Conservation (phyloP, 2,888 invertebrate species). For the Drosophila antonietae region DNA sequence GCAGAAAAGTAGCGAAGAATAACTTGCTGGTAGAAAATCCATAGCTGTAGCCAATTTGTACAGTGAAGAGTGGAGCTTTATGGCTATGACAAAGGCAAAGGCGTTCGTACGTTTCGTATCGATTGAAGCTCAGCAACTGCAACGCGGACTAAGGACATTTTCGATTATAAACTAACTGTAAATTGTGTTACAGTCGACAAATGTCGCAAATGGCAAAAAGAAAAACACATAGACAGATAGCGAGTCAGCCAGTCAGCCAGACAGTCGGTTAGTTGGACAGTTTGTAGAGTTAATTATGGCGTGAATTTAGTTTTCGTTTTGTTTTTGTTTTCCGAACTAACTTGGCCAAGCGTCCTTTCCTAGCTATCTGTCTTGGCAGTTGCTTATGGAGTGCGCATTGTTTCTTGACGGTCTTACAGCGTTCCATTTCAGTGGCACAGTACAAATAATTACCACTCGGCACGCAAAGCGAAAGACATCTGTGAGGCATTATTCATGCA, state of each 20-base stretch:
- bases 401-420: slow-evolving; percentile 36
- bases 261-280: slow-evolving; percentile 52
- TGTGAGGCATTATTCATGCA: slow-evolving; percentile 45
- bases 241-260: slow-evolving; percentile 28
- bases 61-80: slow-evolving; percentile 45
- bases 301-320: slow-evolving; percentile 44
- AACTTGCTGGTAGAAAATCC: slow-evolving; percentile 40
- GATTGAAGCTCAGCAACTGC: slow-evolving; percentile 57
- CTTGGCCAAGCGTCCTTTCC: slow-evolving; percentile 34
- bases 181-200: slow-evolving; percentile 65
- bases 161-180: slow-evolving; percentile 50
- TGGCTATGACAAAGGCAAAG: slow-evolving; percentile 67
- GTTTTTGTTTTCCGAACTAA: slow-evolving; percentile 29
- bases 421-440: slow-evolving; percentile 43
- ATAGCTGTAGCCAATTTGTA: slow-evolving; percentile 35
- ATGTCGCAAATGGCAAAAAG: slow-evolving; percentile 29
- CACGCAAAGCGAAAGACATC: slow-evolving; percentile 65
- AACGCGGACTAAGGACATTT: slow-evolving; percentile 44
- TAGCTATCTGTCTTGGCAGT: slow-evolving; percentile 25
- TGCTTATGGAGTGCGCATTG: slow-evolving; percentile 46
- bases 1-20: background rate
- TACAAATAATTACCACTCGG: slow-evolving; percentile 61
- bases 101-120: slow-evolving; percentile 56
- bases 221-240: slow-evolving; percentile 2
- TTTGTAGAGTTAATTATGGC: slow-evolving; percentile 65